These are phyloP conservation scores for Drosophila fuyamai DNA, from an alignment of 1,140 invertebrate species.

Conservation along the genomic window DNA sequence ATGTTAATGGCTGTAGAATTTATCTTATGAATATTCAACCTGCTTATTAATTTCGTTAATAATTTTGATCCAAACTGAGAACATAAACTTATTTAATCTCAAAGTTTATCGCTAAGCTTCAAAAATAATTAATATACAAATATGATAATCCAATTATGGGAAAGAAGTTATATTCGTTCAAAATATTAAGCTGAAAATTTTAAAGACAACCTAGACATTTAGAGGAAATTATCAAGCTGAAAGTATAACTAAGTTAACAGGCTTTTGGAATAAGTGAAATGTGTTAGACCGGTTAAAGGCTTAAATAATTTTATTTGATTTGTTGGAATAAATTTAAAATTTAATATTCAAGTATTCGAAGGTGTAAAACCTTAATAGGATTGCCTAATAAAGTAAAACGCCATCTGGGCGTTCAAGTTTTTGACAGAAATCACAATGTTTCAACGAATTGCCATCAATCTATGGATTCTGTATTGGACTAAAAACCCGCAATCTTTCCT, in stretches of 20 bases:
- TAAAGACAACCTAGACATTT: neutral
- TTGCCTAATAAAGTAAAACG: neutral
- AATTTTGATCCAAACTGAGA: constrained; percentile 3
- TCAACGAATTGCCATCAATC: too few relatives aligned
- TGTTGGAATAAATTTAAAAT: neutral
- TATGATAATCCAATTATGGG: constrained; percentile 34
- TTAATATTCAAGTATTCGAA: neutral
- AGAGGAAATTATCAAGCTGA: neutral
- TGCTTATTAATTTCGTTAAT: constrained; percentile 16
- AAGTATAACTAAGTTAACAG: neutral
- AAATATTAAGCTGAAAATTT: neutral
- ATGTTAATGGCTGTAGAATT: constrained; percentile 18
- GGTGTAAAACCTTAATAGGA: neutral
- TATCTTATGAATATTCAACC: constrained; percentile 32
- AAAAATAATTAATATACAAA: neutral
- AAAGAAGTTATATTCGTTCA: neutral
- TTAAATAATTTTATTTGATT: neutral
- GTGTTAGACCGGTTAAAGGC: too few relatives aligned
- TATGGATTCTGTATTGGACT: neutral
- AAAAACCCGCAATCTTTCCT: neutral
- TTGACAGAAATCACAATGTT: neutral
- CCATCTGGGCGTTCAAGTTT: neutral
- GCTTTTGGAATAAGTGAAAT: neutral
- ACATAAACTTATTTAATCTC: constrained; percentile 4
- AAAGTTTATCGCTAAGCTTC: neutral